A percentile compares a stretch with the other conserved stretches of the same genome.
These are phyloP conservation scores for Cervus canadensis DNA, from an alignment of 2,113 vertebrate genomes.

Conservation along the genomic window DNA sequence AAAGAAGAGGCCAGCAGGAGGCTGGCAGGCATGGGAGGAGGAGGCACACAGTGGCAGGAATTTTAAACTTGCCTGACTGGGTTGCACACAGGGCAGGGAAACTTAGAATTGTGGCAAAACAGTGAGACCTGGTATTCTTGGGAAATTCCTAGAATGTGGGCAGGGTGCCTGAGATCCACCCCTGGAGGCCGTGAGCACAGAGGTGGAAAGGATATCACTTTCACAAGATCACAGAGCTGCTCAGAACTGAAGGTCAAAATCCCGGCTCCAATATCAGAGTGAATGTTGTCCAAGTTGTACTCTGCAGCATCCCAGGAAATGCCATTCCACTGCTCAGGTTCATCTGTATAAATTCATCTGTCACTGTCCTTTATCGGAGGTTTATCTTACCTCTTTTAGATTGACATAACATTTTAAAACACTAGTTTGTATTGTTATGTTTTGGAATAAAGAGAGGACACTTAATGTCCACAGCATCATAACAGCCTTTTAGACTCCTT, in stretches of 20 bases:
- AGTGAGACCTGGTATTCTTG: background rate
- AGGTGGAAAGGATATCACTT: background rate
- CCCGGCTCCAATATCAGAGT: background rate
- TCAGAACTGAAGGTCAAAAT: background rate
- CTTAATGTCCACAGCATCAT: background rate
- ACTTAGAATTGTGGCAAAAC: background rate
- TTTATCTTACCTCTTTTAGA: background rate
- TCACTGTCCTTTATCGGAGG: background rate
- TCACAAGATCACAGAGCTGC: background rate
- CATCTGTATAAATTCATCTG: background rate
- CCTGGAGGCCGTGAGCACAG: background rate
- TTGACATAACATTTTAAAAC: background rate
- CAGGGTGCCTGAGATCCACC: background rate
- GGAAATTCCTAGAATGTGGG: background rate
- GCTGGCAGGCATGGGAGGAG: rapidly evolving
- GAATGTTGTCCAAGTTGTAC: background rate
- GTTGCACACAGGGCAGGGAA: background rate
- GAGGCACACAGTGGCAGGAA: background rate
- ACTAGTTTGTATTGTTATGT: background rate
- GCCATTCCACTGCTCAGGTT: background rate
- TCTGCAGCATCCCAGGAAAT: background rate
- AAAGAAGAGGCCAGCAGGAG: background rate
- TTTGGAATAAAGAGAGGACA: background rate
- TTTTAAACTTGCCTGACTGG: background rate
- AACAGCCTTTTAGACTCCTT: background rate